These are phyloP conservation scores for Dicyrtoma fusca DNA, from an alignment of 2,888 invertebrate species.

Conservation along the genomic window DNA sequence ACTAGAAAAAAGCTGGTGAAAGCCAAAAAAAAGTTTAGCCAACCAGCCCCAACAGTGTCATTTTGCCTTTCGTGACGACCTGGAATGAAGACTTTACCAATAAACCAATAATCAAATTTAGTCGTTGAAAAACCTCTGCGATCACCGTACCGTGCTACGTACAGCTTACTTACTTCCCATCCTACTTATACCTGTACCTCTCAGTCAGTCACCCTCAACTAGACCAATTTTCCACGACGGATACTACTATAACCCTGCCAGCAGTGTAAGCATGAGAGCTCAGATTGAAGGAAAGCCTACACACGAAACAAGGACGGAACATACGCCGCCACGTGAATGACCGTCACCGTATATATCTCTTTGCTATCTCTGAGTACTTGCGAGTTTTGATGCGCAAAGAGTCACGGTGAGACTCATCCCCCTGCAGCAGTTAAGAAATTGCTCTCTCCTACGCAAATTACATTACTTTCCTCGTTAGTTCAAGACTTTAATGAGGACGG, in stretches of 20 bases:
- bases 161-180: background rate
- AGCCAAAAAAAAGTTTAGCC: conserved; percentile 1
- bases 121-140: conserved; percentile 23
- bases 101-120: conserved; percentile 25
- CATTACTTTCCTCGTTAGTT: too few species aligned
- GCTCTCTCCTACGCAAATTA: too few species aligned
- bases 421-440: too few species aligned
- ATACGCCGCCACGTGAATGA: background rate
- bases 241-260: background rate
- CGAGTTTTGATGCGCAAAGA: too few species aligned
- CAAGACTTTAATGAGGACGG: too few species aligned
- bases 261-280: background rate
- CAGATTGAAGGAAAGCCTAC: background rate
- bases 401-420: too few species aligned
- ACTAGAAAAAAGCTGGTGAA: conserved; percentile 2
- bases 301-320: background rate
- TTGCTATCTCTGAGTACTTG: too few species aligned
- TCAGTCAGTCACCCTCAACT: background rate
- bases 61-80: conserved; percentile 18
- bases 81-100: conserved; percentile 23
- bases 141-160: conserved; percentile 14
- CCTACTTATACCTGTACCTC: background rate
- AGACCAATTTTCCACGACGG: background rate
- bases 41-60: conserved; percentile 16
- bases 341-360: too few species aligned